Evolutionary conservation across 2,113 vertebrate genomes (phyloP).

Genomic region (Herpailurus yagouaroundi): DNA sequence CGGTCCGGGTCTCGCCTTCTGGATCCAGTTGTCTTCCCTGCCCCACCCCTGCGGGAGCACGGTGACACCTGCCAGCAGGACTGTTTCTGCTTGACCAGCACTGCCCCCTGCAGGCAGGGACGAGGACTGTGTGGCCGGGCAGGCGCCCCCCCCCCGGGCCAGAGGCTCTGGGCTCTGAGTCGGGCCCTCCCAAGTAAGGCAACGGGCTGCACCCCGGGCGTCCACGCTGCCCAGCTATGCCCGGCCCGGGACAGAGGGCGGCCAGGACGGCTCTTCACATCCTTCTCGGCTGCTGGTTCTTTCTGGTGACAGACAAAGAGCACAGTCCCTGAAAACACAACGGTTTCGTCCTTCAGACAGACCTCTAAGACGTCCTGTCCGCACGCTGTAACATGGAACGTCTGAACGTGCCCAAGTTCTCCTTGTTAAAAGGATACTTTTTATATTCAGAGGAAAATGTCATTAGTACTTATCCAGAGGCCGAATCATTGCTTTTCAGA

Average conservation of each 20-base stretch:
- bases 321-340: not conserved
- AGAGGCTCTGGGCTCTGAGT: not conserved
- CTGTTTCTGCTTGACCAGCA: not conserved
- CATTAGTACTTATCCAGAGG: not conserved
- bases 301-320: not conserved
- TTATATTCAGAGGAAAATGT: not conserved
- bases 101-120: not conserved
- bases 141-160: not conserved
- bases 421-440: not conserved
- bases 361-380: rapidly evolving
- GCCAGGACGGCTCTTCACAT: rapidly evolving
- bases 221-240: not conserved
- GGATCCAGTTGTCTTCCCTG: no score
- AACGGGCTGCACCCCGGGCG: not conserved
- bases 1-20: rapidly evolving
- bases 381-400: rapidly evolving
- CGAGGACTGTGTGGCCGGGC: not conserved
- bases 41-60: not conserved
- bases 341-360: rapidly evolving
- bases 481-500: not conserved
- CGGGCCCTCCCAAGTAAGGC: no score
- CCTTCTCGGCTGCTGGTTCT: rapidly evolving
- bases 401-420: rapidly evolving
- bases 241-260: not conserved
- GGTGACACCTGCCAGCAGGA: not conserved